Evolutionary conservation across 2,888 invertebrate species (phyloP), one percentile per base, ranked within the genome.

Genomic region (Theretra japonica): DNA sequence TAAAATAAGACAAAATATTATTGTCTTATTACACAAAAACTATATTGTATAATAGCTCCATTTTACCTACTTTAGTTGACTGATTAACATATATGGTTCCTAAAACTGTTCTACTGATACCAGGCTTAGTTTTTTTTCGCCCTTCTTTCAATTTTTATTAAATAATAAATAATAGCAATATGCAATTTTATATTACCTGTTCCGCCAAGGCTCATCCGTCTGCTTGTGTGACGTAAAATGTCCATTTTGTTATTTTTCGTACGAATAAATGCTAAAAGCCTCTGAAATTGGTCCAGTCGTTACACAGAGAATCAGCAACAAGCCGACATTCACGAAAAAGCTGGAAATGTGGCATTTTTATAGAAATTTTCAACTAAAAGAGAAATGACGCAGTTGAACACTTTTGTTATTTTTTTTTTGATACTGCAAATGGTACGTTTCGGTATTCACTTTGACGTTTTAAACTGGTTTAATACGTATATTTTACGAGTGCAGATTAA

Each of bases 271-370:
- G 23, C 65, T 65, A 48, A 65, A 65, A 65, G 65, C 65, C 65
- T 65, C 23, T 48, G 23, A 65, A 65, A 65, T 65, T 65, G 23
- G 65, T 48, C 65, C 65, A 65, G 65, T 65, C 23, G 65, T 48
- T 65, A 65, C 65, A 65, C 48, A 65, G 65, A 48, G 65, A 65
- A 48, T 65, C 48, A 48, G 48, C 65, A 65, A 65, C 65, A 23
- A 65, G 48, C 65, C 48, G 65, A 48, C 65, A 23, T 41, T 65
- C 48, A 23, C 23, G 65, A 17, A 23, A 65, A 62, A 65, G 65
- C 65, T 41, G 65, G 48, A 48, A 48, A 65, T 65, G 65, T 65
- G 65, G 48, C 48, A 65, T 48, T 65, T 65, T 48, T 48, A 65
- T 65, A 65, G 65, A 65, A 65, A 65, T 48, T 48, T 65, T 15